Percentiles rank a stretch among this genome's conserved stretches.
Evolutionary conservation across 2,797 vertebrate genomes (phyloP).

Genomic region (Ceyx erithaca): DNA sequence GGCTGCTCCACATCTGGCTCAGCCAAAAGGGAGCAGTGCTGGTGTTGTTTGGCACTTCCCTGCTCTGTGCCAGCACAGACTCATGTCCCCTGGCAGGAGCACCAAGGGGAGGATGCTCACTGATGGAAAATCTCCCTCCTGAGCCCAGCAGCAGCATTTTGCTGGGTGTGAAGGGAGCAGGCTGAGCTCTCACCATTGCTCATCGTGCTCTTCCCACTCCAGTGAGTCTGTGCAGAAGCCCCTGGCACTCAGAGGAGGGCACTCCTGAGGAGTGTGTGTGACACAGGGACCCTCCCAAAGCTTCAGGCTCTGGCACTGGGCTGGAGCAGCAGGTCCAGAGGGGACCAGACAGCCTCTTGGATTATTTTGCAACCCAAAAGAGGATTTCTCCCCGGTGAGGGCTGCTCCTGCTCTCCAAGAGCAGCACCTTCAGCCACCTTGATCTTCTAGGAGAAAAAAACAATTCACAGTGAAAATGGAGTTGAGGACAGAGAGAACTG

Average conservation of each 20-base stretch:
- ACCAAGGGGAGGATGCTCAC: not conserved
- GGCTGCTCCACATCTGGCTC: not conserved
- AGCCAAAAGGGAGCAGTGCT: not conserved
- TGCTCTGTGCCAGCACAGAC: accelerated
- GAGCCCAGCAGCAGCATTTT: not conserved
- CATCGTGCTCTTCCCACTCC: not conserved
- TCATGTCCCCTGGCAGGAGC: not conserved
- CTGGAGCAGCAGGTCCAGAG: not conserved
- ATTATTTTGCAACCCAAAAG: not conserved
- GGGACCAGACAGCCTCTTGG: not conserved
- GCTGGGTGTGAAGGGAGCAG: not conserved
- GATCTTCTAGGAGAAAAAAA: not conserved
- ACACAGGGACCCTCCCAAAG: not conserved
- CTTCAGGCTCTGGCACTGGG: accelerated
- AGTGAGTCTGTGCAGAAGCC: not conserved
- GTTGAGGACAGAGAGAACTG: not conserved
- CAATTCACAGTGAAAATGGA: not conserved
- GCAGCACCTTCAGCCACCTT: not conserved
- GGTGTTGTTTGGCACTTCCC: not conserved
- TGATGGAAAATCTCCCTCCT: not conserved
- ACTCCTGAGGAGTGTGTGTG: not conserved
- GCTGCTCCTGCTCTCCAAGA: not conserved
- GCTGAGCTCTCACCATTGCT: not conserved
- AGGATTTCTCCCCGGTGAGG: not conserved
- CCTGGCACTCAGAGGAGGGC: not conserved